These are phyloP conservation scores for Gnathonemus echidnorhynchus DNA, from an alignment of 2,113 vertebrate genomes.

Conservation along the genomic window DNA sequence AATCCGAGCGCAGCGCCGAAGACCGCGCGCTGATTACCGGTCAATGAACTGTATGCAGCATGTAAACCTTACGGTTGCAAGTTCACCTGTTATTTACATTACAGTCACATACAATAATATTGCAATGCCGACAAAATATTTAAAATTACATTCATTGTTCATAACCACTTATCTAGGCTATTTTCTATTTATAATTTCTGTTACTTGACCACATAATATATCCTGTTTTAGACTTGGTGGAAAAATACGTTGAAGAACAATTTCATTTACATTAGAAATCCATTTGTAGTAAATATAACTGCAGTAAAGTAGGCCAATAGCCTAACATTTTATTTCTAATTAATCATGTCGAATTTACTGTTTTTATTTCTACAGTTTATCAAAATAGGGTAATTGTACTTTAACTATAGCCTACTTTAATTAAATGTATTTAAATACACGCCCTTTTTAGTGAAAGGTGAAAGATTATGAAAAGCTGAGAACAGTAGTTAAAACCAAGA, in stretches of 20 bases:
- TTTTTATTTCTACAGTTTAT: background rate
- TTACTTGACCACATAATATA: background rate
- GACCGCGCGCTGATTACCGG: slow-evolving; percentile 19
- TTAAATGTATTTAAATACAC: background rate
- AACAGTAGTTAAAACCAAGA: background rate
- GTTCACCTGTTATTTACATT: background rate
- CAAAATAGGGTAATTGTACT: background rate
- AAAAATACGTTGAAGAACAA: background rate
- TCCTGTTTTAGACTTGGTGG: background rate
- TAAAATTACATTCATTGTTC: background rate
- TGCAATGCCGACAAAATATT: background rate
- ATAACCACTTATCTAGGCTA: background rate
- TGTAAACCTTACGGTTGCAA: background rate
- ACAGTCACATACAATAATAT: background rate
- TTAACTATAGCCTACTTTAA: background rate
- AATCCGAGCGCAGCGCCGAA: slow-evolving; percentile 39
- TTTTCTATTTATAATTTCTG: background rate
- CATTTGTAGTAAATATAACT: background rate
- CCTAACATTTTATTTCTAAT: background rate
- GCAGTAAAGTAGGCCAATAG: background rate
- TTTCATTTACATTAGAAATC: background rate
- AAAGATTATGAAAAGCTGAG: background rate
- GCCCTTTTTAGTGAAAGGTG: background rate
- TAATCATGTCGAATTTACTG: background rate
- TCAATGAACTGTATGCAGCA: slow-evolving; percentile 1